Conservation (phyloP, 1,140 invertebrate genomes). For the Megalonaias nervosa region DNA sequence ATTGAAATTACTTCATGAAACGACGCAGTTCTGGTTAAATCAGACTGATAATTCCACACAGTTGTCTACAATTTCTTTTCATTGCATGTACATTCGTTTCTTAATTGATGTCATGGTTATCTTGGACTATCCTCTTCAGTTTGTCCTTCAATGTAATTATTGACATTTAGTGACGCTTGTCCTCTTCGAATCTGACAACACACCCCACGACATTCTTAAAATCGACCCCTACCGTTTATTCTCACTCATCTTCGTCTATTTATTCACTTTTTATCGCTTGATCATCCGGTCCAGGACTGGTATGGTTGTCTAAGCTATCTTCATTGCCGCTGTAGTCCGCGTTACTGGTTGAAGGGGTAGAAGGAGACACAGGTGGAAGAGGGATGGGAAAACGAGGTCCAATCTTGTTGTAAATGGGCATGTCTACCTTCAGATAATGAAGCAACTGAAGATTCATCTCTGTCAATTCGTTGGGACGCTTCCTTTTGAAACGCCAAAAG, state of each 20-base stretch:
- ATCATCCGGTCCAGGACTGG: too few species aligned
- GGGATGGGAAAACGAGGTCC: conserved; percentile 17
- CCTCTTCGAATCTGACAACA: neutral
- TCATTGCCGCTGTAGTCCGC: neutral
- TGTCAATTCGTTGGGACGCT: conserved; percentile 29
- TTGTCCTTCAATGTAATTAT: neutral
- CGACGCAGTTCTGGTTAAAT: too few species aligned
- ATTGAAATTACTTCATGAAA: too few species aligned
- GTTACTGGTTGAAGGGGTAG: neutral
- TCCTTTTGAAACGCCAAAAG: conserved; percentile 50
- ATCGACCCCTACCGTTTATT: neutral
- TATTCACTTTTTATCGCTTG: too few species aligned
- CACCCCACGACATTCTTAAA: neutral
- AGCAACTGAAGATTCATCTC: conserved; percentile 43
- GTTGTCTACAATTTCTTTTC: too few species aligned
- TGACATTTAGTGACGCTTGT: neutral
- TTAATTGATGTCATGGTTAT: too few species aligned
- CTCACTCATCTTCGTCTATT: neutral
- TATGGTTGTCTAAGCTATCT: too few species aligned
- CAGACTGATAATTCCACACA: too few species aligned
- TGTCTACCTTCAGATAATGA: conserved; percentile 45
- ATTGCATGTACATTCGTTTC: too few species aligned
- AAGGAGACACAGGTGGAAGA: conserved; percentile 1
- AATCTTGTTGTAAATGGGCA: conserved; percentile 40
- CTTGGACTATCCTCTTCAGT: too few species aligned